Percentiles rank a stretch among this genome's conserved stretches.
These are phyloP conservation scores for Shargacucullia verbasci DNA, from an alignment of 2,888 invertebrate genomes.

Conservation along the genomic window DNA sequence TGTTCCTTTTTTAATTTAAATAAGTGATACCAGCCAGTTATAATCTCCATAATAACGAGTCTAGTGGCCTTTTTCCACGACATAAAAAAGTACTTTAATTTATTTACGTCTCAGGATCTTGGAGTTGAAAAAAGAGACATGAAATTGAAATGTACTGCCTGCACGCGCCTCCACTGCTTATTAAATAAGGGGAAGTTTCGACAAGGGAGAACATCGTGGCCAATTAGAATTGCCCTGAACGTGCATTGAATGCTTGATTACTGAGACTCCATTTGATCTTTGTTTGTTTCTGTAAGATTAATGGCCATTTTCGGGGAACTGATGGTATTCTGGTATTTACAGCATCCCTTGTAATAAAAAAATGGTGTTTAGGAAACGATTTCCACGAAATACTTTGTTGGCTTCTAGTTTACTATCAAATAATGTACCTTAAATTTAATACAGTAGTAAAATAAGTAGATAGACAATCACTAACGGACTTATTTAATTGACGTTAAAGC, in stretches of 20 bases:
- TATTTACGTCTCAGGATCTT: slow-evolving; percentile 30
- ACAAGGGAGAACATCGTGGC: slow-evolving; percentile 32
- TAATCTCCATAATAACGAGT: slow-evolving; percentile 32
- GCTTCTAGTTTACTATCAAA: slow-evolving; percentile 4
- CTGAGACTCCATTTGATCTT: slow-evolving; percentile 28
- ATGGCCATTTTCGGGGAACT: slow-evolving; percentile 15
- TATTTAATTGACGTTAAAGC: no score
- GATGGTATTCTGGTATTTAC: slow-evolving; percentile 10
- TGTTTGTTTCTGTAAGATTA: slow-evolving; percentile 33
- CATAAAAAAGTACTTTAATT: slow-evolving; percentile 53
- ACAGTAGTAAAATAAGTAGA: no score
- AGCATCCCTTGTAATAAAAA: slow-evolving; percentile 1
- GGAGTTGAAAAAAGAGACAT: slow-evolving; percentile 40
- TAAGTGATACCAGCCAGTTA: slow-evolving; percentile 43
- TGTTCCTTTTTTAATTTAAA: slow-evolving; percentile 50
- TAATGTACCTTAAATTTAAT: neutral
- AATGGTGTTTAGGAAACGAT: slow-evolving; percentile 8
- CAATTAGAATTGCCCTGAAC: slow-evolving; percentile 48
- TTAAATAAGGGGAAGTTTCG: slow-evolving; percentile 46
- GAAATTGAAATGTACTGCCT: slow-evolving; percentile 45
- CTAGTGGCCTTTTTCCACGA: slow-evolving; percentile 38
- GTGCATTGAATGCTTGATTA: slow-evolving; percentile 49
- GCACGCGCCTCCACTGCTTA: slow-evolving; percentile 27
- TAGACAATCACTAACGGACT: no score
- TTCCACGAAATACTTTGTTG: slow-evolving; percentile 9